Conservation (phyloP, 2,888 invertebrate species). For the Eurytoma californica region DNA sequence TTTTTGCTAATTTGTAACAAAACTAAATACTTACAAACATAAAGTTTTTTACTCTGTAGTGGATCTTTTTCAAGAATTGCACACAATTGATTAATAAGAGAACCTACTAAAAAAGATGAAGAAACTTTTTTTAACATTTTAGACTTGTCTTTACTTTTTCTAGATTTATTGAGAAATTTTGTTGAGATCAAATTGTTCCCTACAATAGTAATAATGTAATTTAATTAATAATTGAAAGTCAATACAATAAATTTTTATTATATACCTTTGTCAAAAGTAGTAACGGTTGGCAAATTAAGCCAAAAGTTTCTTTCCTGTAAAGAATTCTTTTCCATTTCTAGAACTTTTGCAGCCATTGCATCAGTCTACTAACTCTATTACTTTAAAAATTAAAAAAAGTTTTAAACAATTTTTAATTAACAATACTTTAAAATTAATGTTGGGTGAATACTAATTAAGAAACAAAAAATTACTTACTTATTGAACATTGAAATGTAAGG, state of each 20-base stretch:
- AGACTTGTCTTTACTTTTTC: constrained; percentile 43
- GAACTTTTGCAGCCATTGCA: neutral
- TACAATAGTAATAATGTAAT: constrained; percentile 40
- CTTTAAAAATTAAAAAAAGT: too few species aligned
- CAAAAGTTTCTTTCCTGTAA: constrained; percentile 61
- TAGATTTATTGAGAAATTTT: constrained; percentile 55
- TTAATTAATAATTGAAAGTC: neutral
- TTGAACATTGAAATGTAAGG: too few species aligned
- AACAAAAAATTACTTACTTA: too few species aligned
- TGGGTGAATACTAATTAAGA: too few species aligned
- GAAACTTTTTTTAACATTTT: constrained; percentile 74
- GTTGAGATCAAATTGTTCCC: constrained; percentile 59
- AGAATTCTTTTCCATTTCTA: constrained; percentile 55
- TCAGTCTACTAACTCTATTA: too few species aligned
- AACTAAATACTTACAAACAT: constrained; percentile 74
- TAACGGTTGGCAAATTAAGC: constrained; percentile 68
- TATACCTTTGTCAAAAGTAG: constrained; percentile 71
- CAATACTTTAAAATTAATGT: too few species aligned
- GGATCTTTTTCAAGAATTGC: constrained; percentile 80
- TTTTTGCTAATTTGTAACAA: constrained; percentile 1
- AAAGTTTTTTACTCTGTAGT: constrained; percentile 78
- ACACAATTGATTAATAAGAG: constrained; percentile 83
- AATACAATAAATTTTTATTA: too few species aligned
- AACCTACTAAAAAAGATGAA: constrained; percentile 82
- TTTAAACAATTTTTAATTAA: too few species aligned